Base-by-base conservation (phyloP, 2,888 invertebrate species). In the Tetropium fuscum region DNA sequence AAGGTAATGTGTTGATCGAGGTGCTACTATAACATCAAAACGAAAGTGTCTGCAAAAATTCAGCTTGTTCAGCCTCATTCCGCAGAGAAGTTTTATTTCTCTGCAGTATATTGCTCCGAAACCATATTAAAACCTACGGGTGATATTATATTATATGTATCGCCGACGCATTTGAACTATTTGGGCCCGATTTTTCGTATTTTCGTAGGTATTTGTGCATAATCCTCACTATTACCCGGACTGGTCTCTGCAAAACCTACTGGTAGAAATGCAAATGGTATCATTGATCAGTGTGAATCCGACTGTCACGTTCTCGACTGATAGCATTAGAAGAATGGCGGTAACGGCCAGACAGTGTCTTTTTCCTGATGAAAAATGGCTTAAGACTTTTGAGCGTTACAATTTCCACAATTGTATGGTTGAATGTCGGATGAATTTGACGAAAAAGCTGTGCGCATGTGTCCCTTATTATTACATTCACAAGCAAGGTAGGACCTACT, bases 341-440 rank as follows among this genome's bases (percentile, higher is more conserved):
- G 74, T 86, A 0, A 68, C 78, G 0, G 75, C 82, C 36, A 80
- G 91, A 7, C 83, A 86, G 36, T 91, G 91, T 68, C 81, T 88
- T 53, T 89, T 88, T 69, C 72, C 78, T 3, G 78, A 86, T 44
- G 90, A 91, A 83, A 74, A 73, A 22, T 81, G 69, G 67, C 81
- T 76, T 69, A 78, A 64, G 74, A 67, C 71, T 57, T 75, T 75
- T 49, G 58, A 49, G 3, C 80, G 82, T 3, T 90, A 90, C 70
- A 87, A 87, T 0, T 89, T 86, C 60, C 84, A 86, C 61, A 91
- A 91, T 75, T 91, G 91, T 69, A 81, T 89, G 80, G 83, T 84
- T 0, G 85, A 85, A 64, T 87, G 87, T 69, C 84, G 87, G 25
- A 80, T 85, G 11, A 74, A 79, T 32, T 73, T 84, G 34, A 78